These are phyloP conservation scores for Callopanchax toddi DNA, from an alignment of 2,113 vertebrate species.

Conservation along the genomic window DNA sequence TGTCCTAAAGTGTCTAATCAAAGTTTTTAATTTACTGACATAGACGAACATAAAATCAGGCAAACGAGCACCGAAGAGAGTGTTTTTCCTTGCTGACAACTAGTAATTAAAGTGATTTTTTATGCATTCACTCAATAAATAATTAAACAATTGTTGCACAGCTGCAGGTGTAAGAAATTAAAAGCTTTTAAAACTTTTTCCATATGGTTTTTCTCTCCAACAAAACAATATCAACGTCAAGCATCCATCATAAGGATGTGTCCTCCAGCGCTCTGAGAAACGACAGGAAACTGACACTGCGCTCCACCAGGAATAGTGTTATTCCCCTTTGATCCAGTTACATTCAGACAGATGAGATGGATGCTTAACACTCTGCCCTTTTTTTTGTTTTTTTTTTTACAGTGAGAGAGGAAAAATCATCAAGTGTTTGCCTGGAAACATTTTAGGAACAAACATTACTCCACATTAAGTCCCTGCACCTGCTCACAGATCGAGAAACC, in stretches of 20 bases:
- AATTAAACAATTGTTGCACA: too few species aligned
- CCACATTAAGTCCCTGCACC: neutral
- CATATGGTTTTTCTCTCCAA: too few species aligned
- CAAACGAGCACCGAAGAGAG: neutral
- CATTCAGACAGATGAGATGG: neutral
- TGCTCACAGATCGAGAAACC: slow-evolving; percentile 42
- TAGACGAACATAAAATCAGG: neutral
- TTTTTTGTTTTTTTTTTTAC: neutral
- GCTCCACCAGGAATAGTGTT: neutral
- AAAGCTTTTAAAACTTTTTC: too few species aligned
- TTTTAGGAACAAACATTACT: neutral
- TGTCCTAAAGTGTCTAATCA: neutral
- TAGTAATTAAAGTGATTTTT: neutral
- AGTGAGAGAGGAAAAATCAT: neutral
- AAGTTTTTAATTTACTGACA: neutral
- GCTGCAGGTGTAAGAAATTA: too few species aligned
- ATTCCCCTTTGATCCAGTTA: neutral
- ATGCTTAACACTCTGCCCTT: neutral
- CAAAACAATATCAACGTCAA: neutral
- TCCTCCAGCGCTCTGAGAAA: neutral
- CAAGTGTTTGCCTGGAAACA: neutral
- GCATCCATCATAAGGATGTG: neutral
- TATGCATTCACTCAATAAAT: neutral
- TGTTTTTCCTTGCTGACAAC: neutral
- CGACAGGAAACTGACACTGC: neutral